Evolutionary conservation across 2,888 invertebrate species (phyloP), one percentile per base, ranked within the genome.

Genomic region (Drosophila borborema): DNA sequence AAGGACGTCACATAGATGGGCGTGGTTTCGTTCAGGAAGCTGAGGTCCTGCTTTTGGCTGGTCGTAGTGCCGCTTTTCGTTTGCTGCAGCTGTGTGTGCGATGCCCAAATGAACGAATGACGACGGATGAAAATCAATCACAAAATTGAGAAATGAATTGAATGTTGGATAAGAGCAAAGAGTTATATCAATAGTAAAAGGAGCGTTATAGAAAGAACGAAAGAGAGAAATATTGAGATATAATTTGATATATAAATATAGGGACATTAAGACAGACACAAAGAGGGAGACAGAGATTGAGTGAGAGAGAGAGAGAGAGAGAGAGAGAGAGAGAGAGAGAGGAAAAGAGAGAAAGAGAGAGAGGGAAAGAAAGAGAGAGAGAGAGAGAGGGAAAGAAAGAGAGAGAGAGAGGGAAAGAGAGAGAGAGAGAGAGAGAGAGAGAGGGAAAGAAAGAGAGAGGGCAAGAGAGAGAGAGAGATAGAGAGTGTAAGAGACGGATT

Each of bases 1-100:
- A 96, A 95, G 80, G 96, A 96, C 76, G 97, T 97, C 81, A 97
- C 97, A 94, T 97, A 97, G 82, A 97, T 97, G 65, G 96, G 96
- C 66, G 96, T 96, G 91, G 96, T 96, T 91, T 96, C 96, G 90
- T 96, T 96, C 91, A 97, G 95, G 72, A 97, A 97, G 95, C 97
- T 97, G 78, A 96, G 94, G 86, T 96, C 97, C 78, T 92, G 91
- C 61, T 90, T 91, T 63, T 92, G 92, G 63, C 88, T 88, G 53
- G 90, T 84, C 16, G 81, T 93, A 93, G 81, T 93, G 91, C 93
- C 95, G 93, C 90, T 90, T 75, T 93, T 92, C 16, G 91, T 92
- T 74, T 92, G 92, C 63, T 92, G 92, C 76, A 91, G 72, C 92
- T 91, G 68, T 49, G 23, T 18, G 43, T 45, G 6, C 20, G 12